A percentile compares a stretch with the other conserved stretches of the same genome.
phyloP scores from a whole-genome alignment of 2,888 invertebrate species.

The Chaetoderma sp. region DNA sequence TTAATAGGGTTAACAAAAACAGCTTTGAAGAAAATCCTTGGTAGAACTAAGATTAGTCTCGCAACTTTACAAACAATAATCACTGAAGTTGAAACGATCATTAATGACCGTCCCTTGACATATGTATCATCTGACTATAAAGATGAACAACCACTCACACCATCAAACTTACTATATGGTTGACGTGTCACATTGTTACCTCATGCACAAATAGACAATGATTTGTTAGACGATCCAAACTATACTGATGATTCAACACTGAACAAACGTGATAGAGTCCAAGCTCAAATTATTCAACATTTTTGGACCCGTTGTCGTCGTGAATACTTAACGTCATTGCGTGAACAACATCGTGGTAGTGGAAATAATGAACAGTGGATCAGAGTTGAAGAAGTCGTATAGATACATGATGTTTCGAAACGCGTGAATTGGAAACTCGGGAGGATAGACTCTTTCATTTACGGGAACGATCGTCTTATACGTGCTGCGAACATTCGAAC shows the following conservation, averaged over 20 bases:
- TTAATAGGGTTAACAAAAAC: conserved; percentile 11
- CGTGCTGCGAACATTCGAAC: conserved; percentile 22
- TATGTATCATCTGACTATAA: no score
- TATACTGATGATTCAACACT: neutral
- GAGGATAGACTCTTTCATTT: neutral
- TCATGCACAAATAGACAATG: neutral
- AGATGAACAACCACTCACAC: conserved; percentile 14
- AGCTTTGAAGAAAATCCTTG: conserved; percentile 9
- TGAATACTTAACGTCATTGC: conserved; percentile 4
- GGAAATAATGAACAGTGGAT: no score
- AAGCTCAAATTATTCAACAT: conserved; percentile 9
- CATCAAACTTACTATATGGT: conserved; percentile 12
- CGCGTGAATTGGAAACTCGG: neutral
- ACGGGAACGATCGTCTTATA: conserved; percentile 19
- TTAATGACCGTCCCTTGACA: conserved; percentile 7
- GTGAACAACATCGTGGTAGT: no score
- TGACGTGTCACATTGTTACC: neutral
- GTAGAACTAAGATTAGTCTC: neutral
- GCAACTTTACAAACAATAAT: conserved; percentile 2
- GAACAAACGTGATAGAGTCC: neutral
- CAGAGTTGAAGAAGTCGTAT: neutral
- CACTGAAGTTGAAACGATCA: conserved; percentile 1
- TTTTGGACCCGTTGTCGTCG: conserved; percentile 23
- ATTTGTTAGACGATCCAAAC: neutral
- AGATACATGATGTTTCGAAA: neutral